Conservation (phyloP, 37 sponge, comb jelly and placozoan species). For the Cladorhizidae sp. region DNA sequence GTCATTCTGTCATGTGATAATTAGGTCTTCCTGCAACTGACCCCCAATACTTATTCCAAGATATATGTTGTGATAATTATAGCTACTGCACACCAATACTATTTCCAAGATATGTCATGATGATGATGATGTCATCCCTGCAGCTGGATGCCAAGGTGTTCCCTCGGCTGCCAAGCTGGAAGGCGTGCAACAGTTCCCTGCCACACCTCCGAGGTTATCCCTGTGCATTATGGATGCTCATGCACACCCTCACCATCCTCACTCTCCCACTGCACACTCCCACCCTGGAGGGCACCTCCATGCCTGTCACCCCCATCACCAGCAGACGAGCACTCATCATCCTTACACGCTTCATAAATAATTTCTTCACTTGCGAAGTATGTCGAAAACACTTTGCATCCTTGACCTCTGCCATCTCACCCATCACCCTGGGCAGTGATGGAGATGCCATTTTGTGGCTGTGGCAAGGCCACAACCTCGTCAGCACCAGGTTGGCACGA, state of each 20-base stretch:
- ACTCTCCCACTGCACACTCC: conserved; percentile 23
- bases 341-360: conserved; percentile 49
- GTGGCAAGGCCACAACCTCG: conserved; percentile 93
- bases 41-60: too few species aligned
- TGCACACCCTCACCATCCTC: conserved; percentile 82
- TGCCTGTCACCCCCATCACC: conserved; percentile 14
- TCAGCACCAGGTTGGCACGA: conserved; percentile 64
- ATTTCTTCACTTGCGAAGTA: conserved; percentile 90
- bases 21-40: too few species aligned
- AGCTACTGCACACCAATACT: too few species aligned
- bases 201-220: conserved; percentile 87
- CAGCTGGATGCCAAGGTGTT: conserved; percentile 53
- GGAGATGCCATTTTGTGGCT: conserved; percentile 92
- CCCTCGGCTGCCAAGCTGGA: conserved; percentile 64
- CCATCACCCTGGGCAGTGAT: conserved; percentile 16
- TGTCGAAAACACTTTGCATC: conserved; percentile 85
- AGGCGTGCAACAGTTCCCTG: conserved; percentile 75
- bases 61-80: too few species aligned
- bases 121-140: too few species aligned
- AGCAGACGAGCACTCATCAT: conserved; percentile 56
- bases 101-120: too few species aligned
- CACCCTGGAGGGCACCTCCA: neutral
- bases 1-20: too few species aligned
- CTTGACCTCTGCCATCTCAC: conserved; percentile 55
- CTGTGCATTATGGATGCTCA: conserved; percentile 92